Conservation (phyloP, 2,797 vertebrate genomes). For the Phataginus tetradactyla region DNA sequence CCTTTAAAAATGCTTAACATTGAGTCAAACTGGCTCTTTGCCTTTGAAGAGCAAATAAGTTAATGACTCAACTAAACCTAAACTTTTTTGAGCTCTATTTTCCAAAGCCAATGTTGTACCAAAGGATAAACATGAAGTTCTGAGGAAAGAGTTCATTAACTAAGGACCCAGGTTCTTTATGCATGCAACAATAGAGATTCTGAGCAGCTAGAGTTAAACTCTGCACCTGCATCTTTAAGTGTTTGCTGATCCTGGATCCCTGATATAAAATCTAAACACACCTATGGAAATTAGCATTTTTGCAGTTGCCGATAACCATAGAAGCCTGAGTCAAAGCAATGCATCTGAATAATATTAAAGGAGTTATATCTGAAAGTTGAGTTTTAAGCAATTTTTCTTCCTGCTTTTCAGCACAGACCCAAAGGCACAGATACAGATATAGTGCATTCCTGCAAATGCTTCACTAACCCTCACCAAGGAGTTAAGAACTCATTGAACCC, state of each 20-base stretch:
- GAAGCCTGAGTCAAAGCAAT: not conserved
- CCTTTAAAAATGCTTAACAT: not conserved
- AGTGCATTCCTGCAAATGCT: not conserved
- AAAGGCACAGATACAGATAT: not conserved
- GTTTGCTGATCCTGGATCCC: not conserved
- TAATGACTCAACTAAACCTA: not conserved
- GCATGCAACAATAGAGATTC: fast-evolving
- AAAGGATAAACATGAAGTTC: not conserved
- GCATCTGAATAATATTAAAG: not conserved
- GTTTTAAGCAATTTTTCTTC: not conserved
- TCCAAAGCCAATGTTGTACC: not conserved
- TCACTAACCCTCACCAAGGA: not conserved
- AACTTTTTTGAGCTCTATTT: not conserved
- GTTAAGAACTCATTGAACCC: not conserved
- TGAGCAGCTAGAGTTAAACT: not conserved
- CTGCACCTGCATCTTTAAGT: not conserved
- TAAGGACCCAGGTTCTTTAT: not conserved
- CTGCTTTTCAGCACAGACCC: not conserved
- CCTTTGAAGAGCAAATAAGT: not conserved
- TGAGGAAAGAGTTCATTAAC: not conserved
- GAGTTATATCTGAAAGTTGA: not conserved
- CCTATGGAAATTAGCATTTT: not conserved
- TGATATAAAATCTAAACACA: not conserved
- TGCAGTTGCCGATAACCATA: not conserved
- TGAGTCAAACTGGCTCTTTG: not conserved